A percentile compares a stretch with the other conserved stretches of the same genome.
These are phyloP conservation scores for Perccottus glenii DNA, from an alignment of 2,113 vertebrate species.

Conservation along the genomic window DNA sequence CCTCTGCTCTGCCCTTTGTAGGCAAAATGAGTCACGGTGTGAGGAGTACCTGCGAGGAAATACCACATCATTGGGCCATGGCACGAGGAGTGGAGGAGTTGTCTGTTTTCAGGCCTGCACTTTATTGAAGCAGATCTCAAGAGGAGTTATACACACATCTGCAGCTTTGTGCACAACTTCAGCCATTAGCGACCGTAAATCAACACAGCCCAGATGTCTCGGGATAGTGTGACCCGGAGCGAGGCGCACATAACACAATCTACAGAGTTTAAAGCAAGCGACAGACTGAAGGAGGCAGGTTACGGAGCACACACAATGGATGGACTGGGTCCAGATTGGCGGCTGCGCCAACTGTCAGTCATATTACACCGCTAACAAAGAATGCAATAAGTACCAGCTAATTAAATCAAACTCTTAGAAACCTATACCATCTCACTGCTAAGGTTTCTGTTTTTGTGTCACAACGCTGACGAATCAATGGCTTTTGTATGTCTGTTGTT, in stretches of 20 bases:
- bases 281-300: slow-evolving; percentile 40
- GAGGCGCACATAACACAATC: slow-evolving; percentile 23
- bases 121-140: slow-evolving; percentile 3
- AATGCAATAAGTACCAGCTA: slow-evolving; percentile 74
- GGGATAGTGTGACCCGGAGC: slow-evolving; percentile 6
- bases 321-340: slow-evolving; percentile 54
- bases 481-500: slow-evolving; percentile 32
- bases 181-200: slow-evolving; percentile 30
- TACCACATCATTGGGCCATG: slow-evolving; percentile 27
- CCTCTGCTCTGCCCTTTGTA: slow-evolving; percentile 14
- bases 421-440: slow-evolving; percentile 51
- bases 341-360: slow-evolving; percentile 65
- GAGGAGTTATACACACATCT: slow-evolving; percentile 4
- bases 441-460: slow-evolving; percentile 61
- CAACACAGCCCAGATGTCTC: slow-evolving; percentile 37
- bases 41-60: slow-evolving; percentile 38
- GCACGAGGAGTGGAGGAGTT: not conserved
- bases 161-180: not conserved
- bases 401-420: slow-evolving; percentile 74
- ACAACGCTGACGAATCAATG: slow-evolving; percentile 35
- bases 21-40: slow-evolving; percentile 35
- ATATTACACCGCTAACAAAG: slow-evolving; percentile 67
- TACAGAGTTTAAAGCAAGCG: slow-evolving; percentile 12
- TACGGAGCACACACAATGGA: slow-evolving; percentile 33
- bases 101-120: not conserved